A percentile compares a stretch with the other conserved stretches of the same genome.
Conservation (phyloP, 2,797 vertebrate genomes). For the Strix occidentalis region DNA sequence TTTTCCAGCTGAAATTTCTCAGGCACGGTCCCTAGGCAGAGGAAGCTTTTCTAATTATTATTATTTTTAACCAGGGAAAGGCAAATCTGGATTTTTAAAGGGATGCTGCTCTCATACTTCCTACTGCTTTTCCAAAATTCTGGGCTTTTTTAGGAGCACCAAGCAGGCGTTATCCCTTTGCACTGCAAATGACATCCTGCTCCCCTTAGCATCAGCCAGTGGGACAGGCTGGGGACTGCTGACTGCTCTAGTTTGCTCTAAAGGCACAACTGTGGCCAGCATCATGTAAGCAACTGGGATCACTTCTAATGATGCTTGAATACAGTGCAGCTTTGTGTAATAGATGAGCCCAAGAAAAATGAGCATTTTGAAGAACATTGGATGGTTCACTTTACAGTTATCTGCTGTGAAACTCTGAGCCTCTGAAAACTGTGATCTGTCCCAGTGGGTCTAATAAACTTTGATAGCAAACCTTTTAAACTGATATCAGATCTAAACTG, state of each 20-base stretch:
- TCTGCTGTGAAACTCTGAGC: slow-evolving; percentile 42
- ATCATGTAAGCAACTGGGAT: background rate
- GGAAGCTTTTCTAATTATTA: background rate
- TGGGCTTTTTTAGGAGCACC: background rate
- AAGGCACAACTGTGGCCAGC: background rate
- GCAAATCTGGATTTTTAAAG: background rate
- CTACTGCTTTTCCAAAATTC: background rate
- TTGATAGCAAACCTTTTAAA: slow-evolving; percentile 61
- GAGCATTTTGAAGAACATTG: slow-evolving; percentile 33
- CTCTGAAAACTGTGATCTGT: slow-evolving; percentile 49
- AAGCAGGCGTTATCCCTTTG: background rate
- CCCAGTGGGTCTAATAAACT: slow-evolving; percentile 58
- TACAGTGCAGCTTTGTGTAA: slow-evolving; percentile 55
- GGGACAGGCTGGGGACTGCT: background rate
- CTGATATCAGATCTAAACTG: slow-evolving; percentile 58
- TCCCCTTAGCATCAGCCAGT: background rate
- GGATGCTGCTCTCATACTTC: background rate
- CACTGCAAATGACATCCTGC: background rate
- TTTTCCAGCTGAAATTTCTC: background rate
- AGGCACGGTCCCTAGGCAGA: background rate
- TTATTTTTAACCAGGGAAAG: background rate
- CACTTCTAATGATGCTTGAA: background rate
- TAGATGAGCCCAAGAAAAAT: slow-evolving; percentile 14
- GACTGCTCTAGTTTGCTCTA: background rate
- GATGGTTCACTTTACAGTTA: slow-evolving; percentile 53